phyloP scores from a whole-genome alignment of 92 coral and sea anemone species.

The Phymanthus crucifer region DNA sequence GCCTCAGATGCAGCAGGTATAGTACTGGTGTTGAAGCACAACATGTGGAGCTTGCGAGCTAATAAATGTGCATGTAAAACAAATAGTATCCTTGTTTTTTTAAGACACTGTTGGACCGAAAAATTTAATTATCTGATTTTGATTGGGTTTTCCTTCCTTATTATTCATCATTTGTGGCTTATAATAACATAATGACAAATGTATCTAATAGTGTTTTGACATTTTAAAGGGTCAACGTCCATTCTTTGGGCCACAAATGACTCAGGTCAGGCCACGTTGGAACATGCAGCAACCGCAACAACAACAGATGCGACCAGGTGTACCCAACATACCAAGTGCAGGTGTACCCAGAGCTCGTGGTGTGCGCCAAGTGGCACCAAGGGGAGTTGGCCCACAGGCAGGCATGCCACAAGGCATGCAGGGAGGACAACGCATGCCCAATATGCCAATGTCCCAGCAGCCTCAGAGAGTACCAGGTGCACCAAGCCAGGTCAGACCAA shows the following conservation, averaged over 20 bases:
- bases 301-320: constrained; percentile 80
- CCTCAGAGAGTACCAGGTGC: constrained; percentile 36
- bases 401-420: constrained; percentile 53
- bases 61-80: too few relatives aligned
- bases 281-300: constrained; percentile 81
- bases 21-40: neutral
- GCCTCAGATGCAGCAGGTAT: constrained; percentile 81
- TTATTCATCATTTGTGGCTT: neutral
- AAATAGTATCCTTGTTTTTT: too few relatives aligned
- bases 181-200: too few relatives aligned
- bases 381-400: constrained; percentile 61
- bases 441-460: constrained; percentile 43
- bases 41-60: too few relatives aligned
- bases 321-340: constrained; percentile 61
- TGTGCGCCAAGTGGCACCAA: constrained; percentile 72
- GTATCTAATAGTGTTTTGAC: neutral
- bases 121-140: too few relatives aligned
- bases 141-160: neutral
- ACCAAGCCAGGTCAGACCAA: constrained; percentile 33
- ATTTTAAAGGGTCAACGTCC: constrained; percentile 76
- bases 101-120: too few relatives aligned
- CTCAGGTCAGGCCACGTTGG: constrained; percentile 73
- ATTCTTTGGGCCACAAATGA: constrained; percentile 78
- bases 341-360: constrained; percentile 84
- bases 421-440: constrained; percentile 58